Evolutionary conservation across 2,888 invertebrate genomes (phyloP).

Genomic region (Synergus laeviventris): DNA sequence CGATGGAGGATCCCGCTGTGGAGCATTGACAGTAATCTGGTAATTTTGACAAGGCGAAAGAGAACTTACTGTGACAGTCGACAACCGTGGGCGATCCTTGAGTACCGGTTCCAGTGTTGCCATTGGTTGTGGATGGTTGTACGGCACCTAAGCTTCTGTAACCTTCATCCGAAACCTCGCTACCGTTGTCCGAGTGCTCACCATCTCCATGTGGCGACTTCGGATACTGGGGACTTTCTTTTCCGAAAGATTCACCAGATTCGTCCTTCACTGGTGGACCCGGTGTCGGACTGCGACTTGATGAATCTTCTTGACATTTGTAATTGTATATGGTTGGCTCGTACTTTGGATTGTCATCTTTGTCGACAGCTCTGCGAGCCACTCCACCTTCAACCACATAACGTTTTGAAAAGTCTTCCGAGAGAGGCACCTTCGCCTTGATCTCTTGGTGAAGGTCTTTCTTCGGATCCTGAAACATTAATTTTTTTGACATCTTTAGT

Average conservation of each 20-base stretch:
- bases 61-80: constrained; percentile 70
- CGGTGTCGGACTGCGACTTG: constrained; percentile 67
- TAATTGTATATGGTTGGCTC: constrained; percentile 71
- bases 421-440: constrained; percentile 62
- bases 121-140: constrained; percentile 78
- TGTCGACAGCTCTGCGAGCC: constrained; percentile 66
- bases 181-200: constrained; percentile 83
- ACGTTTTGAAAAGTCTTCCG: constrained; percentile 70
- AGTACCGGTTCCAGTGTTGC: constrained; percentile 56
- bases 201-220: constrained; percentile 70
- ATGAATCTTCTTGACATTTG: constrained; percentile 69
- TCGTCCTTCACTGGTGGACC: constrained; percentile 62
- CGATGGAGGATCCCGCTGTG: background rate
- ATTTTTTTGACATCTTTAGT: background rate
- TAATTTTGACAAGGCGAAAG: constrained; percentile 24
- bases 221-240: constrained; percentile 64
- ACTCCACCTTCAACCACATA: constrained; percentile 72
- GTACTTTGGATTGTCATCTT: constrained; percentile 70
- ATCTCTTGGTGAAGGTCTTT: constrained; percentile 66
- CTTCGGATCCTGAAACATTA: constrained; percentile 63
- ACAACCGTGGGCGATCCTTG: constrained; percentile 69
- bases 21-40: constrained; percentile 32
- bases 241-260: constrained; percentile 61
- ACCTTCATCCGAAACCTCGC: constrained; percentile 91
- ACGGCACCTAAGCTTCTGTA: constrained; percentile 88